These are phyloP conservation scores for Lichenostomus cassidix DNA, from an alignment of 2,113 vertebrate species.

Conservation along the genomic window DNA sequence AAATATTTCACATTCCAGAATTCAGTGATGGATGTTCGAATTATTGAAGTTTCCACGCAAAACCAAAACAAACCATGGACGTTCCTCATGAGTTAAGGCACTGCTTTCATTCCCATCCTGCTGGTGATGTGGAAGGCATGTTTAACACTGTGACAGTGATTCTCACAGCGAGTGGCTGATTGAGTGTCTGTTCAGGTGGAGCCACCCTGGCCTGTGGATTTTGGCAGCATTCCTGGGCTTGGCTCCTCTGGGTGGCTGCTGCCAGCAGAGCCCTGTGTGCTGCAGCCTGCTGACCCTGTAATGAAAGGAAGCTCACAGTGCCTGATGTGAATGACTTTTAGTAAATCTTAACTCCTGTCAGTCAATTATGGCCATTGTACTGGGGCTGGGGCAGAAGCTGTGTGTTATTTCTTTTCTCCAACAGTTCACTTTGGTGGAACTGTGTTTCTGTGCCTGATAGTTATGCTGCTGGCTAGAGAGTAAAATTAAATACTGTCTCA, in stretches of 20 bases:
- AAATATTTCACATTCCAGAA: neutral
- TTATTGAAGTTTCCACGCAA: neutral
- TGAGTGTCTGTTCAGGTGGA: neutral
- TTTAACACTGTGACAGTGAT: neutral
- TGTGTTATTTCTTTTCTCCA: neutral
- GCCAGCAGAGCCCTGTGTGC: fast-evolving
- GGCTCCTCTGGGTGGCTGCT: neutral
- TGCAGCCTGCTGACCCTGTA: neutral
- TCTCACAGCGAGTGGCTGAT: neutral
- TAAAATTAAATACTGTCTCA: conserved; percentile 22
- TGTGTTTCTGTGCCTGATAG: neutral
- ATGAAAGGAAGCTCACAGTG: neutral
- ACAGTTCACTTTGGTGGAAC: neutral
- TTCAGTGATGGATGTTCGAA: neutral
- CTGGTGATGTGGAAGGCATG: neutral
- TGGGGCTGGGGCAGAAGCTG: neutral
- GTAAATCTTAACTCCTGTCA: neutral
- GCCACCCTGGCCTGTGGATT: neutral
- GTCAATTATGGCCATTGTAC: neutral
- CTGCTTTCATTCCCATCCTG: neutral
- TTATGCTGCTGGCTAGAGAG: neutral
- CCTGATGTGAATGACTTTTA: neutral
- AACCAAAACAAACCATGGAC: neutral
- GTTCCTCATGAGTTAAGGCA: neutral
- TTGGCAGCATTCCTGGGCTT: neutral